Evolutionary conservation across 2,797 vertebrate genomes (phyloP), one percentile per base, ranked within the genome.

Genomic region (Rhodeus uyekii): DNA sequence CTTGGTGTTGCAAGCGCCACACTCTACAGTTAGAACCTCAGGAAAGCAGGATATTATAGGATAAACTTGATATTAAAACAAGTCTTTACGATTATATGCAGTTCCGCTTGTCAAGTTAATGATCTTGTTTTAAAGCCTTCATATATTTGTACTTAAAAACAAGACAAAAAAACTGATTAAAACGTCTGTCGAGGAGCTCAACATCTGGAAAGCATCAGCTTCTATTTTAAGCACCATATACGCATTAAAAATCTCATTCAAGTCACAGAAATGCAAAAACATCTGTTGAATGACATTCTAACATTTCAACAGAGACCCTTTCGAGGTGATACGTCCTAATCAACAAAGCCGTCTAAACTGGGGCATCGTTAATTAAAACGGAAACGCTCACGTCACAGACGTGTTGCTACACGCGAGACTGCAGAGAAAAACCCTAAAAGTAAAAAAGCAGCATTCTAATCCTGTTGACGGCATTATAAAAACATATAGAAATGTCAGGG

Each of bases 401-500:
- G 29, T 9, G 42, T 39, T n/a, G 18, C 32, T 64, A 34, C 39
- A 34, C 24, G 42, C 58, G 64, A 90, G 87, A 86, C 84, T 82
- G 87, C 83, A 89, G 88, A 91, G 87, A 29, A 27, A 63, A 44
- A 76, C 8, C n/a, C n/a, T n/a, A n/a, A n/a, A n/a, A n/a, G n/a
- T n/a, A n/a, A n/a, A n/a, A n/a, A n/a, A n/a, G 16, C 65, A 46
- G 44, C 22, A 44, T 76, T 76, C 46, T 32, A 78, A 64, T 80
- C 65, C 61, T 16, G 76, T 42, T 32, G 72, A 83, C 24, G 50
- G 14, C 87, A 89, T 90, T 91, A 91, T 84, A 91, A 92, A 89
- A 86, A 87, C 83, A 83, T 81, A 79, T 85, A 77, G 0, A 55
- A 91, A 83, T 80, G 87, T 91, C 89, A 92, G 90, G 90, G 91